Percentiles rank a stretch among this genome's conserved stretches.
These are phyloP conservation scores for Aphodius sticticus DNA, from an alignment of 2,888 invertebrate species.

Conservation along the genomic window DNA sequence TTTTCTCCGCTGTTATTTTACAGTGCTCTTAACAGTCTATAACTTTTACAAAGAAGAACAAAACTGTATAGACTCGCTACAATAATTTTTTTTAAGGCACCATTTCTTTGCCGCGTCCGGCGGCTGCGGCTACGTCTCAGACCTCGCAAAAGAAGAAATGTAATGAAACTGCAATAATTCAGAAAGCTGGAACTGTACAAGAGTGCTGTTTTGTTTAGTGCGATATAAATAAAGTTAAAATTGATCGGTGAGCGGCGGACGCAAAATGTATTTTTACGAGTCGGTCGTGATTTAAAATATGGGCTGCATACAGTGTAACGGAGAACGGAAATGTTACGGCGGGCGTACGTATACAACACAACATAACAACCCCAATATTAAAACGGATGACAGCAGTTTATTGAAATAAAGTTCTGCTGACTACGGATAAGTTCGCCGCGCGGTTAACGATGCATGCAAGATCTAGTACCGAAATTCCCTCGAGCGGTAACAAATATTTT, in stretches of 20 bases:
- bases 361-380: conserved; percentile 48
- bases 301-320: neutral
- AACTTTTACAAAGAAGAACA: no score
- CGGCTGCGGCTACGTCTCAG: no score
- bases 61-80: no score
- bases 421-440: conserved; percentile 49
- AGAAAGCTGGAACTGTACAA: no score
- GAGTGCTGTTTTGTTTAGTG: no score
- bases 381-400: conserved; percentile 53
- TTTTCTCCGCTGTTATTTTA: no score
- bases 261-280: neutral
- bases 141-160: no score
- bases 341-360: conserved; percentile 27
- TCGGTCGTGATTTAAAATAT: neutral
- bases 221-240: no score
- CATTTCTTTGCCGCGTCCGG: no score
- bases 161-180: no score
- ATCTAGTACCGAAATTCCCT: conserved; percentile 50
- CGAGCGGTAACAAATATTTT: conserved; percentile 51
- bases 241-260: neutral
- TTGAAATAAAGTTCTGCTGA: conserved; percentile 54
- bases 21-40: no score
- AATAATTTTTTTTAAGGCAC: no score
- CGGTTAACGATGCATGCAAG: conserved; percentile 52
- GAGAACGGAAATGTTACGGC: conserved; percentile 4